phyloP scores from a whole-genome alignment of 2,888 invertebrate genomes.

The Nephrotoma flavescens region DNA sequence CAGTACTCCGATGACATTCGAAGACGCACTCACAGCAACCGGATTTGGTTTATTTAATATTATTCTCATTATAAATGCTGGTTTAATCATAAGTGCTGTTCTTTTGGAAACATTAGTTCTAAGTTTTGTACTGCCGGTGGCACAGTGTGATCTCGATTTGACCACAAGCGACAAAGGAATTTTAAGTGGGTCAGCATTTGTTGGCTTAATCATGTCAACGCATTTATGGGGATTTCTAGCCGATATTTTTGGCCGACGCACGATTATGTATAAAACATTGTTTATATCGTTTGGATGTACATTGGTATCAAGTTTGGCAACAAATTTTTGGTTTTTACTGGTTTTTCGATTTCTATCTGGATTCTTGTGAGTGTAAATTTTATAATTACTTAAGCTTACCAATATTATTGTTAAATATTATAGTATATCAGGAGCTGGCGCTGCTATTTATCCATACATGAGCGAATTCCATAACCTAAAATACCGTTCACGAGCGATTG shows the following conservation, averaged over 20 bases:
- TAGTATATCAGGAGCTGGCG: conserved; percentile 33
- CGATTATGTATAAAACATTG: conserved; percentile 33
- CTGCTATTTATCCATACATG: conserved; percentile 36
- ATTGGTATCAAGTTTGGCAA: conserved; percentile 34
- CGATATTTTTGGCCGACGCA: conserved; percentile 36
- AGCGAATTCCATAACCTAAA: conserved; percentile 36
- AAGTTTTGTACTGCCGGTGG: conserved; percentile 38
- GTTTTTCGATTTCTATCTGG: conserved; percentile 36
- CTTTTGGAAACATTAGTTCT: conserved; percentile 32
- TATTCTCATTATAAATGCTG: conserved; percentile 33
- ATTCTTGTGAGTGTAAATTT: conserved; percentile 30
- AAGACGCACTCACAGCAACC: conserved; percentile 13
- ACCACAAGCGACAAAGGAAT: conserved; percentile 28
- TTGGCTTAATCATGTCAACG: conserved; percentile 36
- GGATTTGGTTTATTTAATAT: conserved; percentile 38
- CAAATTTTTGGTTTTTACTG: conserved; percentile 35
- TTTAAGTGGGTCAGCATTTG: conserved; percentile 28
- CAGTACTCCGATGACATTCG: background rate
- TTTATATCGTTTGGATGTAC: conserved; percentile 33
- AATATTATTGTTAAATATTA: background rate
- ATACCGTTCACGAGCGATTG: conserved; percentile 31
- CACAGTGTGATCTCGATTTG: conserved; percentile 30
- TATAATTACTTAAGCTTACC: background rate
- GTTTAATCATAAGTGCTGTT: conserved; percentile 36
- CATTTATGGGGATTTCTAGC: conserved; percentile 42